Percentiles rank a stretch among this genome's conserved stretches.
Conservation (phyloP, 1,140 invertebrate genomes). For the Amyelois transitella region DNA sequence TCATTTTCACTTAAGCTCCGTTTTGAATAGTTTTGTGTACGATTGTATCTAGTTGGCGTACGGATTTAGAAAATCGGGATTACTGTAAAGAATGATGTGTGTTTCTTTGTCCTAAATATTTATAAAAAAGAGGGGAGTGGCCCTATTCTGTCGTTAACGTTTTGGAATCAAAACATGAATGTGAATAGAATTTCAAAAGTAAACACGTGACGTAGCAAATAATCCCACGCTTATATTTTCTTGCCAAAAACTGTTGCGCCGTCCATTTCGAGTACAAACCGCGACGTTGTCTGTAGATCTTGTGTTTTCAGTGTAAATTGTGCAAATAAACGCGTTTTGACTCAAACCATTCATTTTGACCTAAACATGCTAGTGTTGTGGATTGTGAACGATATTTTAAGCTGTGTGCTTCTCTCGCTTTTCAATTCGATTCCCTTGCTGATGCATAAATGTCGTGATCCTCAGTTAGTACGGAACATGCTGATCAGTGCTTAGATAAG, state of each 20-base stretch:
- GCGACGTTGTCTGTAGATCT: constrained; percentile 9
- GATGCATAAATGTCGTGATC: constrained; percentile 19
- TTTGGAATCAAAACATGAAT: too few relatives aligned
- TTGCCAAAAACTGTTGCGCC: constrained; percentile 40
- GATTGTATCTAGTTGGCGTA: too few relatives aligned
- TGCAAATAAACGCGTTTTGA: not conserved
- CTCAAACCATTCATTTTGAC: not conserved
- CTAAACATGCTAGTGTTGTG: constrained; percentile 23
- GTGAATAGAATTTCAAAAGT: constrained; percentile 22
- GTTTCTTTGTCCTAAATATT: not conserved
- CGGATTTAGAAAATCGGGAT: too few relatives aligned
- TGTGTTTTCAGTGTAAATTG: not conserved
- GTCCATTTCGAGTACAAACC: constrained; percentile 6
- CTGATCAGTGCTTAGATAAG: constrained; percentile 25
- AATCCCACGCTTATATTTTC: constrained; percentile 25
- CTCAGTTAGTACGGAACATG: constrained; percentile 23
- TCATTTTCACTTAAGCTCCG: constrained; percentile 8
- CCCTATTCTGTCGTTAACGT: not conserved
- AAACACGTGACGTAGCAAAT: constrained; percentile 31
- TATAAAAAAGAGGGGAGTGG: not conserved
- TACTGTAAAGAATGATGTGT: not conserved
- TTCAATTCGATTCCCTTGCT: constrained; percentile 22
- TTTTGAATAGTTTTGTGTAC: too few relatives aligned
- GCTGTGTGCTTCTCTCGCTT: constrained; percentile 14
- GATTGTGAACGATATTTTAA: constrained; percentile 16